Percentiles rank a stretch among this genome's conserved stretches.
Evolutionary conservation across 2,797 vertebrate species (phyloP).

Genomic region (Phrynocephalus forsythii): DNA sequence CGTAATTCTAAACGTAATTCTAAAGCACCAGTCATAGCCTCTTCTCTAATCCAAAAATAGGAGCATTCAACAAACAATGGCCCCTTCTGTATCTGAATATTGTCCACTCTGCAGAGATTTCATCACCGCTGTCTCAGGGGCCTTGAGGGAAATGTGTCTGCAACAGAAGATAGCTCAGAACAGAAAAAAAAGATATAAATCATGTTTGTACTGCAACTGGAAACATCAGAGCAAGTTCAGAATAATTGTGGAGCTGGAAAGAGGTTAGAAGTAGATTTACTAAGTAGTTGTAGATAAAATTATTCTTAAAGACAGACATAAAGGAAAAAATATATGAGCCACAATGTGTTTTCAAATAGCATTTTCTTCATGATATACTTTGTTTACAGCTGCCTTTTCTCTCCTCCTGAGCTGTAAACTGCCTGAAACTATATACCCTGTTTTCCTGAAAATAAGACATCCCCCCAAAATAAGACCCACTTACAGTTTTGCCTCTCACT

Average conservation of each 20-base stretch:
- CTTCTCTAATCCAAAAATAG: background rate
- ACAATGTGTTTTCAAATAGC: background rate
- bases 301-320: background rate
- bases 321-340: background rate
- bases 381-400: background rate
- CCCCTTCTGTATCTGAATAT: background rate
- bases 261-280: constrained; percentile 2
- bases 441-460: too few relatives aligned
- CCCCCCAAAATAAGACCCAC: too few relatives aligned
- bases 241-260: background rate
- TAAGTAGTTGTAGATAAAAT: background rate
- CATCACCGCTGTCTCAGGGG: background rate
- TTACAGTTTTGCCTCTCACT: too few relatives aligned
- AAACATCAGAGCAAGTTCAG: background rate
- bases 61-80: background rate
- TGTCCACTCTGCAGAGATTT: background rate
- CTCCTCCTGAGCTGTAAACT: background rate
- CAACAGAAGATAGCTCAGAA: background rate
- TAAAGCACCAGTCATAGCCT: background rate
- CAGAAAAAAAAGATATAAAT: background rate
- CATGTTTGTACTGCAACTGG: background rate
- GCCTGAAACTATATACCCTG: too few relatives aligned
- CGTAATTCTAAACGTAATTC: background rate
- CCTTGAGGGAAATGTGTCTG: constrained; percentile 7
- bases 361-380: background rate